phyloP scores from a whole-genome alignment of 2,113 vertebrate species.

The Albula goreensis region DNA sequence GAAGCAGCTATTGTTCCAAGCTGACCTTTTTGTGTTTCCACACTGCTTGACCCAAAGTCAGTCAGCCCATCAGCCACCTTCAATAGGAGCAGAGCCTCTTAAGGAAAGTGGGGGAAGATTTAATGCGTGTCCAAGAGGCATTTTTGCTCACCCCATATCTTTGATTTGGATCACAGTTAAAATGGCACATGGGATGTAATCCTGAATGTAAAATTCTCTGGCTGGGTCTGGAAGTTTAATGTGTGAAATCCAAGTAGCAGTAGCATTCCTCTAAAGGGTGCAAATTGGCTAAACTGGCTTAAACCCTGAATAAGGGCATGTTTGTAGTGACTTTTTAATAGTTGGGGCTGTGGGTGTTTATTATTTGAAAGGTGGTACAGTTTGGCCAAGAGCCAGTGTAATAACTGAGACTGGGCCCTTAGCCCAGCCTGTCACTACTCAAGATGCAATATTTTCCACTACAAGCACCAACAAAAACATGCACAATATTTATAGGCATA shows the following conservation, averaged over 20 bases:
- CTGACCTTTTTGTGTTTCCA: constrained; percentile 2
- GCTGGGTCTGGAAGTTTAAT: constrained; percentile 2
- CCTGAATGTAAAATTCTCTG: neutral
- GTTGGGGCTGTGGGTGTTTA: neutral
- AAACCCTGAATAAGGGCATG: constrained; percentile 5
- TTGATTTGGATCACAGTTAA: constrained; percentile 1
- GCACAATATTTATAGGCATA: neutral
- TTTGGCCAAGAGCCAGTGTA: neutral
- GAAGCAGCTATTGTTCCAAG: neutral
- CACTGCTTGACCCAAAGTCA: neutral
- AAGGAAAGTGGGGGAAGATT: neutral
- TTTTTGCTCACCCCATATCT: neutral
- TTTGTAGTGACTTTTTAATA: constrained; percentile 4
- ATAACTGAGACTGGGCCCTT: neutral
- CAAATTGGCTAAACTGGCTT: neutral
- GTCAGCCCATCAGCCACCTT: neutral
- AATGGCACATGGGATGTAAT: neutral
- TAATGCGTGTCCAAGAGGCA: neutral
- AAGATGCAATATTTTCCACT: constrained; percentile 4
- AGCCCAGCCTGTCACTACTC: neutral
- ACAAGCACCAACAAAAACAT: neutral
- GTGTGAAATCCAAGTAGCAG: neutral
- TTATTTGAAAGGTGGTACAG: neutral
- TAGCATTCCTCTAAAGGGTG: neutral
- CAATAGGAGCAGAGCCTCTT: neutral